Evolutionary conservation across 2,113 vertebrate species (phyloP), one percentile per base, ranked within the genome.

Genomic region (Erpornis zantholeuca): DNA sequence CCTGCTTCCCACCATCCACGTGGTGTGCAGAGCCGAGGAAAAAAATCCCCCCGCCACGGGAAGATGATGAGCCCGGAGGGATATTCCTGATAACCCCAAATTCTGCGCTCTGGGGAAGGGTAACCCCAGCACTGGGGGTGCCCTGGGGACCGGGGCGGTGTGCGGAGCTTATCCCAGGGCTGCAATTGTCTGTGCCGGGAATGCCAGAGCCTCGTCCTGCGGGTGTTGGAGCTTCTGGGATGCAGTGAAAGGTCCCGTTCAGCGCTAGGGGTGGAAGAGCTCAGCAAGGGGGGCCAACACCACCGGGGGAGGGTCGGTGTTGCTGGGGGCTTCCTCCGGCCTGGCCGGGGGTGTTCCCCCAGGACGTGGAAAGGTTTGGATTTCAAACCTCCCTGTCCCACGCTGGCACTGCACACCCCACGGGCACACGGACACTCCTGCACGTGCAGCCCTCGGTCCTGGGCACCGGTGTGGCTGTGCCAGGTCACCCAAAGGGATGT

Each of bases 301-400:
- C 10, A 0, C 24, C 1, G 0, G 35, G 42, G 4, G 7, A 8
- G 35, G 29, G 40, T 5, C 0, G 36, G 59, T 1, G 5, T 0
- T 12, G 45, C 4, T 2, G 4, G 17, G 5, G 38, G 12, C 24
- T 2, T 44, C 35, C 2, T 0, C 21, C 0, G 2, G 15, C 38
- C 64, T 3, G 73, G 40, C 56, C 15, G 27, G 13, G 50, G 22
- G 2, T 22, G 63, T 3, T 77, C 33, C 13, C 64, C 3, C 60
- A 3, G 59, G 31, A 2, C 12, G 0, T 1, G 63, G 54, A 56
- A 21, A 31, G 59, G 31, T 10, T n/a, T 52, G n/a, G 60, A 15
- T 53, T 44, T 14, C 12, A 25, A 35, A 8, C 42, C 9, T 3
- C 14, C 9, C 28, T 2, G 3, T 23, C 12, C 22, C 2, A 0